Base-by-base conservation (phyloP, 2,113 vertebrate species). In the Carettochelys insculpta region DNA sequence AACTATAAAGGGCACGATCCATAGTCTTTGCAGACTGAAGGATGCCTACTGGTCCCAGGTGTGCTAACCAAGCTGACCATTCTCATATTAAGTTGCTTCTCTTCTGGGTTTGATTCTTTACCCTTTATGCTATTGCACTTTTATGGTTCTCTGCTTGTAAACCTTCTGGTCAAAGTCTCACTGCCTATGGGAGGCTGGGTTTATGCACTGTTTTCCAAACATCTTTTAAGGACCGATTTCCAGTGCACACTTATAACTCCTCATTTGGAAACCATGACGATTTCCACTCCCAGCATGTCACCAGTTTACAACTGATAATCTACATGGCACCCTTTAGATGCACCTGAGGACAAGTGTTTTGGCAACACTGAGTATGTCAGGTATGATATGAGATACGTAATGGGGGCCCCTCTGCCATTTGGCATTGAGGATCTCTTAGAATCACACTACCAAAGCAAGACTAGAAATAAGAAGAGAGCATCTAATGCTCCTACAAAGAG, bases 401-500 rank as follows among this genome's bases (percentile, higher is more conserved):
- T 61, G 14, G 58, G 31, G 58, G 6, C 14, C 58, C 58, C 13
- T 61, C 58, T 61, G 56, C 56, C 56, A 31, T 29, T 61, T 61
- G 58, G 31, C 56, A 34, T 61, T 17, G 3, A 6, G 58, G 7
- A 31, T 14, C 14, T 61, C 31, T 61, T 58, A 16, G 12, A 14
- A 6, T 61, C 31, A 61, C 14, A 7, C 58, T 14, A 61, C 34
- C 58, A 61, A 27, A 78, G 16, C 71, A 90, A 31, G 48, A 86
- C 82, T 71, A 94, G 78, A 94, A 94, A 90, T 71, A 54, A 58
- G 78, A 48, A 47, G 31, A 56, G 79, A 77, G 58, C 11, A 80
- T 90, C 71, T 89, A 94, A 84, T 71, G n/a, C 71, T 89, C 78
- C 84, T 92, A 82, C 83, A 89, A 76, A 31, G 45, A 88, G 34